Evolutionary conservation across 2,113 vertebrate genomes (phyloP).

Genomic region (Colistium nudipinnis): DNA sequence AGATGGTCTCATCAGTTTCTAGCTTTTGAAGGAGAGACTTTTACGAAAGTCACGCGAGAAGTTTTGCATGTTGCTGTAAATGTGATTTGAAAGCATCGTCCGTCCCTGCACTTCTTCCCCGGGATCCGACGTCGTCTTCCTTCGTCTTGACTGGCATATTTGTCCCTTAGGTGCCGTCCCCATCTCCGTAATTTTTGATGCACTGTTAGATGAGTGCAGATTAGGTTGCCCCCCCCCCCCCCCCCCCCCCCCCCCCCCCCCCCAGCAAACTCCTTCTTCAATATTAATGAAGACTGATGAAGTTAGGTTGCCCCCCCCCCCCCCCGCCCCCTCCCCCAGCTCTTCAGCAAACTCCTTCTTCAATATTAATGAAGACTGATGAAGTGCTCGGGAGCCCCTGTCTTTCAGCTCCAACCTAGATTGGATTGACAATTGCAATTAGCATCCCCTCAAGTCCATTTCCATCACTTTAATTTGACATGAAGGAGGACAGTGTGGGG

Average conservation of each 20-base stretch:
- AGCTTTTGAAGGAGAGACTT: neutral
- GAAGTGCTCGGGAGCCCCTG: conserved; percentile 81
- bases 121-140: conserved; percentile 63
- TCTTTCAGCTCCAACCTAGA: conserved; percentile 78
- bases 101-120: conserved; percentile 27
- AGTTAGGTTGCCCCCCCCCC: conserved; percentile 70
- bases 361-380: conserved; percentile 88
- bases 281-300: conserved; percentile 88
- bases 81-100: conserved; percentile 32
- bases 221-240: conserved; percentile 58
- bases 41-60: neutral
- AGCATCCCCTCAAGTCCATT: conserved; percentile 84
- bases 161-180: conserved; percentile 68
- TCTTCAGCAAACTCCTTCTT: conserved; percentile 76
- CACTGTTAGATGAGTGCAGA: conserved; percentile 73
- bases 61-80: neutral
- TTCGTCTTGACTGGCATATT: conserved; percentile 73
- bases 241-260: conserved; percentile 63
- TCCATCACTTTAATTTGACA: conserved; percentile 86
- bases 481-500: conserved; percentile 73
- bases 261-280: conserved; percentile 76
- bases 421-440: conserved; percentile 87
- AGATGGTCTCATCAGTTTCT: neutral
- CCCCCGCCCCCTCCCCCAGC: too few relatives aligned
- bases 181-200: conserved; percentile 72